Percentiles rank a stretch among this genome's conserved stretches.
Evolutionary conservation across 2,888 invertebrate species (phyloP).

Genomic region (Rapana venosa): DNA sequence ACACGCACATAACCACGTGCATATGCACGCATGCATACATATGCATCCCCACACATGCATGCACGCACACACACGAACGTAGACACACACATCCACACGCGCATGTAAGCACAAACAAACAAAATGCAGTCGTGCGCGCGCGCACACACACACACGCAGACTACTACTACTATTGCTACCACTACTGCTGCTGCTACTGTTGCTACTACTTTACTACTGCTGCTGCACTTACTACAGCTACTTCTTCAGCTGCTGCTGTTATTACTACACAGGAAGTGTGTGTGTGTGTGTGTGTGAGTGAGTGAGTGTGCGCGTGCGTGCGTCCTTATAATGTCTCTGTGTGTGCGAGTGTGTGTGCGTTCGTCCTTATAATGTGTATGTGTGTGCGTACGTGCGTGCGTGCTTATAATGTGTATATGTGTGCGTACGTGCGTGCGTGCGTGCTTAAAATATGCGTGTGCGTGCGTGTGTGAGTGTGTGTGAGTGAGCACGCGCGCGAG

Average conservation of each 20-base stretch:
- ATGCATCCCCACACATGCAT: neutral
- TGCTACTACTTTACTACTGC: too few relatives aligned
- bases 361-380: neutral
- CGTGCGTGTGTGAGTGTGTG: neutral
- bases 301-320: conserved; percentile 7
- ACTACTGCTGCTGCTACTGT: too few relatives aligned
- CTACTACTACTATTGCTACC: too few relatives aligned
- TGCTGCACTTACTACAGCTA: too few relatives aligned
- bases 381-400: neutral
- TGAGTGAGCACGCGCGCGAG: neutral
- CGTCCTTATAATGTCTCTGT: neutral
- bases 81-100: too few relatives aligned
- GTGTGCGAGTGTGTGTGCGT: neutral
- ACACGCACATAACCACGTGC: neutral
- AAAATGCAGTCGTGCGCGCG: too few relatives aligned
- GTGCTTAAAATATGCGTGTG: neutral
- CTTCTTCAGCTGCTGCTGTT: too few relatives aligned
- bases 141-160: too few relatives aligned
- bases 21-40: neutral
- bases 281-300: conserved; percentile 13
- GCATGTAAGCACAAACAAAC: too few relatives aligned
- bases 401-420: neutral
- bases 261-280: neutral
- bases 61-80: too few relatives aligned
- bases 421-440: neutral